Evolutionary conservation across 2,113 vertebrate species (phyloP), one percentile per base, ranked within the genome.

Genomic region (Sarotherodon lohbergeri): DNA sequence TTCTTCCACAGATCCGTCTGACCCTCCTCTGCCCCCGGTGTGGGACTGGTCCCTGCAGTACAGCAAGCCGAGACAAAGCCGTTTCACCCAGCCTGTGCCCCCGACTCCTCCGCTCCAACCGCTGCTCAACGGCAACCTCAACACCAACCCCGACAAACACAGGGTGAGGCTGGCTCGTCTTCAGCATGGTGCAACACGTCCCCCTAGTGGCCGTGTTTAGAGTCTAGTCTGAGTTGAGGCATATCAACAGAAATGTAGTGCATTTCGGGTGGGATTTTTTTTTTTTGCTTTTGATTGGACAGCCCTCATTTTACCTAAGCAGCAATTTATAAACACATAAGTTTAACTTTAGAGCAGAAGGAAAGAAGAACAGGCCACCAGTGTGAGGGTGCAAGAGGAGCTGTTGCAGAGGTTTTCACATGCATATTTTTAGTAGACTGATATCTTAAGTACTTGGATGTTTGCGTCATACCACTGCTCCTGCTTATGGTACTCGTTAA

Each of bases 21-120:
- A 95, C 91, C 94, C 94, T 1, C 88, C 90, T 1, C 87, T 95
- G 43, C 96, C 95, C 7, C 46, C 95, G 0, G 96, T 97, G n/a
- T 99, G 98, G 98, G 97, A 97, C 93, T 99, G 98, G 98, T 93
- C 93, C 6, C 95, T 97, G 63, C 97, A 97, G 93, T 98, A 97
- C 95, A 96, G 89, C 93, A 93, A 90, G 4, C 91, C 95, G 82
- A 97, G 97, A 39, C 96, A 86, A 39, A 92, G 93, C 3, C 92
- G 88, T 0, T 99, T 99, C 96, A 91, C 73, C 29, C 98, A 98
- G 59, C 97, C 97, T 0, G 66, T 94, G 16, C 94, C 96, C 76
- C 78, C 90, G 3, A 11, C 36, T 2, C 22, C 76, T 2, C 6
- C 63, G 0, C 71, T 81, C 55, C 94, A 6, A 6, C 89, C 36